Conservation (phyloP, 1,140 invertebrate species). For the Drosophila sproati region DNA sequence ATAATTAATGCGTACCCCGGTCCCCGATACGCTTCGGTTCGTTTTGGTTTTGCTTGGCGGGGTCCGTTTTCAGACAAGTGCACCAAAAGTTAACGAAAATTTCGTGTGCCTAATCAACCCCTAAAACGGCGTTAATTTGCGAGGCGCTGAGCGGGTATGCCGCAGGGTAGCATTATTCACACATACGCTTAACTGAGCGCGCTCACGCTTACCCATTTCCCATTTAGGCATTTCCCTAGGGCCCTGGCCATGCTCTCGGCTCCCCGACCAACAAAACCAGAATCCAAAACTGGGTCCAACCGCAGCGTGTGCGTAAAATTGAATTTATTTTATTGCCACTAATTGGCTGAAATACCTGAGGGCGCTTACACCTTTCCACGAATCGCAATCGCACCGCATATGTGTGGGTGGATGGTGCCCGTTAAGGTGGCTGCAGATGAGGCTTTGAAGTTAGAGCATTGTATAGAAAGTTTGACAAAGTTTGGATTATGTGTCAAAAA, state of each 20-base stretch:
- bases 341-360: slow-evolving; percentile 84
- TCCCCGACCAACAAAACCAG: background rate
- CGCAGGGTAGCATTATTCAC: slow-evolving; percentile 76
- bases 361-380: slow-evolving; percentile 35
- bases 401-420: slow-evolving; percentile 6
- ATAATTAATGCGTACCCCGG: slow-evolving; percentile 76
- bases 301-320: slow-evolving; percentile 70
- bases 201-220: background rate
- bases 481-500: background rate
- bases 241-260: background rate
- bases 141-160: slow-evolving; percentile 43
- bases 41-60: background rate
- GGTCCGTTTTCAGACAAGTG: slow-evolving; percentile 55
- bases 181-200: slow-evolving; percentile 74
- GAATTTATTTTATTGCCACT: slow-evolving; percentile 84
- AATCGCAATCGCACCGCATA: background rate
- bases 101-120: slow-evolving; percentile 83
- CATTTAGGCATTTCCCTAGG: slow-evolving; percentile 1
- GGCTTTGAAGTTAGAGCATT: background rate
- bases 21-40: slow-evolving; percentile 9
- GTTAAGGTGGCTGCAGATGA: background rate
- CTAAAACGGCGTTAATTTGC: slow-evolving; percentile 79
- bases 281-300: slow-evolving; percentile 36
- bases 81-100: slow-evolving; percentile 66
- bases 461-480: slow-evolving; percentile 8